phyloP scores from a whole-genome alignment of 1,140 invertebrate genomes.

The Hyphantria cunea region DNA sequence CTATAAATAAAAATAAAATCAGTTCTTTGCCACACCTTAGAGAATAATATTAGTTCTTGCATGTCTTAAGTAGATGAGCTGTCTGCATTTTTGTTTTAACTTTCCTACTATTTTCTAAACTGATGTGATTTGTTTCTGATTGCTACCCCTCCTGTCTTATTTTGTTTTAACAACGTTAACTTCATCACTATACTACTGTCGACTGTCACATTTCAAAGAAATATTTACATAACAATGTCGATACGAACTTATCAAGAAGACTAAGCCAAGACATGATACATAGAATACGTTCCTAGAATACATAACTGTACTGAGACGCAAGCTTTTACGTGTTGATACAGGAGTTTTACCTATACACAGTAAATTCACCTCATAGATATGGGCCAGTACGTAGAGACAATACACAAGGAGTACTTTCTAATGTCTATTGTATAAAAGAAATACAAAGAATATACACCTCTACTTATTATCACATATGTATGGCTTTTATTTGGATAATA shows the following conservation, averaged over 20 bases:
- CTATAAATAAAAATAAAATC: conserved; percentile 69
- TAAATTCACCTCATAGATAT: conserved; percentile 13
- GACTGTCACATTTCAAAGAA: conserved; percentile 45
- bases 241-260: conserved; percentile 67
- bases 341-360: conserved; percentile 39
- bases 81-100: conserved; percentile 52
- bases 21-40: conserved; percentile 81
- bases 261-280: conserved; percentile 26
- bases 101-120: conserved; percentile 49
- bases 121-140: conserved; percentile 47
- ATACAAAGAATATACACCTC: conserved; percentile 8
- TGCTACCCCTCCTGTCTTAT: conserved; percentile 46
- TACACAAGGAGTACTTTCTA: too few species aligned
- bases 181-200: conserved; percentile 66
- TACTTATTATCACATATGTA: neutral
- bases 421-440: neutral
- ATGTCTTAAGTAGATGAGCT: conserved; percentile 61
- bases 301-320: conserved; percentile 60
- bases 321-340: conserved; percentile 46
- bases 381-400: neutral
- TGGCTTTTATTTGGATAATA: neutral
- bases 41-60: conserved; percentile 65
- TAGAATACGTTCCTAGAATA: conserved; percentile 36
- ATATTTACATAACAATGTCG: conserved; percentile 51
- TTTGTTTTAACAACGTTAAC: conserved; percentile 58